Base-by-base conservation (phyloP, 2,888 invertebrate species). In the Acanthococcus lagerstroemiae region DNA sequence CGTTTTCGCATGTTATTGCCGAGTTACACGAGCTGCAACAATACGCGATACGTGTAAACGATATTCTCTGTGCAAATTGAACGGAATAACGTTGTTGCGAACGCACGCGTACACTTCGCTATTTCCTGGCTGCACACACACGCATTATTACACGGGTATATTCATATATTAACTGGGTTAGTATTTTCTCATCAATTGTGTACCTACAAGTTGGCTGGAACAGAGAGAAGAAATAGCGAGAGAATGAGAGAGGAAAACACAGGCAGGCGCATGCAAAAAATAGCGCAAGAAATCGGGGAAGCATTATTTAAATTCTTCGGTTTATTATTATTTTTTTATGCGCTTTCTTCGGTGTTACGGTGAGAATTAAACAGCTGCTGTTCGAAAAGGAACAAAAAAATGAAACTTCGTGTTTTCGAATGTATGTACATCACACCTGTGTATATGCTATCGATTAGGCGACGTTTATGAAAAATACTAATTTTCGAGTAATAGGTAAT, bases 131-230 rank as follows among this genome's bases (percentile, higher is more conserved):
- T 9, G n/a, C 3, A 37, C n/a, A 37, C n/a, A 37, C 3, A 37
- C 37, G n/a, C n/a, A n/a, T n/a, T n/a, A n/a, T n/a, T n/a, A n/a
- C n/a, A n/a, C 37, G 37, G 12, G 19, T 48, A 19, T 48, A 9
- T 15, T 21, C 9, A 17, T n/a, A 15, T 48, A 24, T 24, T 52
- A 52, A 52, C 52, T 52, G 24, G 52, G 52, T 52, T 52, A 52
- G 22, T 52, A 24, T 52, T 52, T 52, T 52, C 52, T 52, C 52
- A 52, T 52, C 52, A 52, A 15, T 21, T 21, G 37, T 37, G 37
- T n/a, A n/a, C n/a, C n/a, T n/a, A n/a, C n/a, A n/a, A n/a, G n/a
- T n/a, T n/a, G n/a, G n/a, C n/a, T n/a, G n/a, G n/a, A n/a, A n/a
- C n/a, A n/a, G n/a, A n/a, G n/a, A n/a, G n/a, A n/a, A n/a, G n/a